Conservation (phyloP, 2,113 vertebrate species). For the Chascanopsetta lugubris region DNA sequence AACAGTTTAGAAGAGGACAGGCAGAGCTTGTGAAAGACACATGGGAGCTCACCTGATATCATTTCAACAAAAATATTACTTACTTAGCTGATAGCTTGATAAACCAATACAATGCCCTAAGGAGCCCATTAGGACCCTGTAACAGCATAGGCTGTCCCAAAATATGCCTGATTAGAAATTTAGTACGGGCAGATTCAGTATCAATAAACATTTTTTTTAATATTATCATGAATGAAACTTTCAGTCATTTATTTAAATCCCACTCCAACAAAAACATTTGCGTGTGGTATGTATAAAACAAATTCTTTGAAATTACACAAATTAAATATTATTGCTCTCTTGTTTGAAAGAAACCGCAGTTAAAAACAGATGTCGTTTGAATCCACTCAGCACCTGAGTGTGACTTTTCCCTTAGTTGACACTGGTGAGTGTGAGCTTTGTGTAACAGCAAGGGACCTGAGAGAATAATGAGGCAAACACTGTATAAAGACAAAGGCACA, state of each 20-base stretch:
- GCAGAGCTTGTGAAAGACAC: too few relatives aligned
- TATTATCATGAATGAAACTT: background rate
- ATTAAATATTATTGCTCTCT: too few relatives aligned
- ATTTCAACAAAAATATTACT: too few relatives aligned
- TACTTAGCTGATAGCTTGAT: too few relatives aligned
- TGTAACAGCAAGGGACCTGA: conserved; percentile 1
- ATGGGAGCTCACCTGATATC: too few relatives aligned
- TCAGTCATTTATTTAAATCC: background rate
- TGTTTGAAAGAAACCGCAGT: background rate
- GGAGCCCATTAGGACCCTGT: too few relatives aligned
- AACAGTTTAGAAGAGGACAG: too few relatives aligned
- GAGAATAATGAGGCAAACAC: conserved; percentile 1
- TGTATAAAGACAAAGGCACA: conserved; percentile 1
- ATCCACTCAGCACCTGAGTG: conserved; percentile 1
- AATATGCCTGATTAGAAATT: too few relatives aligned
- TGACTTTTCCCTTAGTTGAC: conserved; percentile 18
- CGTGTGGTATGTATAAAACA: background rate
- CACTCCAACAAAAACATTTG: background rate
- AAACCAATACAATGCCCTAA: too few relatives aligned
- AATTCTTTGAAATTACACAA: too few relatives aligned
- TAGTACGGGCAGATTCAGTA: too few relatives aligned
- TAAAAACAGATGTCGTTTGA: background rate
- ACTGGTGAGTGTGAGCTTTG: background rate
- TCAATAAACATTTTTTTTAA: conserved; percentile 2
- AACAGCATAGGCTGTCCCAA: too few relatives aligned